Percentiles rank a stretch among this genome's conserved stretches.
phyloP scores from a whole-genome alignment of 2,888 invertebrate species.

The Geotrupes spiniger region DNA sequence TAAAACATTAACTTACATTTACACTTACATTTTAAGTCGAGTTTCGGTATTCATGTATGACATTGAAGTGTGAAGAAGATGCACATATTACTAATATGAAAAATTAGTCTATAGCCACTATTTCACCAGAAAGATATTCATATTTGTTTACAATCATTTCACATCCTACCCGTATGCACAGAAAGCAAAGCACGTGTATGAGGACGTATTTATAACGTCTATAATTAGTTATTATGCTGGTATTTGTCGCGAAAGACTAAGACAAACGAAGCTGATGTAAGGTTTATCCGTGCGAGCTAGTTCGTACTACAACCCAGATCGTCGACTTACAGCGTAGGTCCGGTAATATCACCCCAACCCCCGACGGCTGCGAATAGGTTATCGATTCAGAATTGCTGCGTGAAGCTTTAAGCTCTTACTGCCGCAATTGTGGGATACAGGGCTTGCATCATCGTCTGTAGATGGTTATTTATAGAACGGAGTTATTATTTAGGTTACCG shows the following conservation, averaged over 20 bases:
- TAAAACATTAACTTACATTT: no score
- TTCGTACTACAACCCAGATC: neutral
- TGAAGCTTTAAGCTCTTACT: slow-evolving; percentile 12
- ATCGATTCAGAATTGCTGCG: slow-evolving; percentile 19
- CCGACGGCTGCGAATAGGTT: slow-evolving; percentile 17
- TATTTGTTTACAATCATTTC: no score
- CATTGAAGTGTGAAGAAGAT: no score
- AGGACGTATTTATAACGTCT: neutral
- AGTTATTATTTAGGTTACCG: slow-evolving; percentile 2
- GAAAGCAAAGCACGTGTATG: no score
- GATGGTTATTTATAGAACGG: neutral
- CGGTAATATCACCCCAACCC: slow-evolving; percentile 16
- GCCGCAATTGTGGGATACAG: neutral
- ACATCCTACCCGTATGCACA: no score
- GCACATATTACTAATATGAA: no score
- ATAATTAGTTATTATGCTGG: neutral
- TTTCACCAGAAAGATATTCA: no score
- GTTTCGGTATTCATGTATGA: no score
- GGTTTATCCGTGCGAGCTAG: neutral
- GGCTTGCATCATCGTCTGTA: slow-evolving; percentile 7
- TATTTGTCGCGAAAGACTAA: neutral
- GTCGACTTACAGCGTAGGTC: slow-evolving; percentile 16
- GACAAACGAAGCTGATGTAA: neutral
- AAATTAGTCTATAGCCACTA: no score
- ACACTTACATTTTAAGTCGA: no score